phyloP scores from a whole-genome alignment of 1,140 invertebrate species.

The Oppia nitens region DNA sequence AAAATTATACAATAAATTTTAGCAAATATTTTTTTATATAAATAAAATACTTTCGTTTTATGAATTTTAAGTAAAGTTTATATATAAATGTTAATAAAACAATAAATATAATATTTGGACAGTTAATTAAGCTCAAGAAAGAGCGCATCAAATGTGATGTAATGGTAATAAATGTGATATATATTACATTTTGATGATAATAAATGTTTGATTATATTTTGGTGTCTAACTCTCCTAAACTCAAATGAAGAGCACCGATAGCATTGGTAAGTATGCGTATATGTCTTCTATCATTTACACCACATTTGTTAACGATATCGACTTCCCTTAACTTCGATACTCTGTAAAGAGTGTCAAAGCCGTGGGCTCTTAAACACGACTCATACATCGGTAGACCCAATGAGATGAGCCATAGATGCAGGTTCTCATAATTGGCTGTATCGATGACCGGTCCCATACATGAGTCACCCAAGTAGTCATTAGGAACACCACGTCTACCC shows the following conservation, averaged over 20 bases:
- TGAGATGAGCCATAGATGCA: conserved; percentile 29
- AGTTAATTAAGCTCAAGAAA: conserved; percentile 1
- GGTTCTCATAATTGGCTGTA: conserved; percentile 27
- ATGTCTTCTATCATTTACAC: conserved; percentile 19
- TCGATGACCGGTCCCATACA: conserved; percentile 25
- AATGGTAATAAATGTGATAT: too few species aligned
- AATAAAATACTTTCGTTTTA: too few species aligned
- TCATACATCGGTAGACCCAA: conserved; percentile 32
- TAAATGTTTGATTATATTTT: background rate
- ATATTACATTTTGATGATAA: too few species aligned
- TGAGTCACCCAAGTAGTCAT: conserved; percentile 27
- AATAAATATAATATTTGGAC: background rate
- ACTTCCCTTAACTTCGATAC: conserved; percentile 17
- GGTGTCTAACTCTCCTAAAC: conserved; percentile 17
- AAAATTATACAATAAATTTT: too few species aligned
- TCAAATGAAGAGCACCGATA: conserved; percentile 20
- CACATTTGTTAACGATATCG: conserved; percentile 16
- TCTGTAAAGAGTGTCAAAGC: conserved; percentile 11
- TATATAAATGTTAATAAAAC: background rate
- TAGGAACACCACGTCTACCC: conserved; percentile 25
- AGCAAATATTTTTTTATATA: too few species aligned
- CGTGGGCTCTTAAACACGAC: conserved; percentile 15
- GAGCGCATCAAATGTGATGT: too few species aligned
- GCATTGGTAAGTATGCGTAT: conserved; percentile 19
- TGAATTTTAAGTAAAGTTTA: background rate